Evolutionary conservation across 2,888 invertebrate genomes (phyloP).

Genomic region (Drosophila stalkeri): DNA sequence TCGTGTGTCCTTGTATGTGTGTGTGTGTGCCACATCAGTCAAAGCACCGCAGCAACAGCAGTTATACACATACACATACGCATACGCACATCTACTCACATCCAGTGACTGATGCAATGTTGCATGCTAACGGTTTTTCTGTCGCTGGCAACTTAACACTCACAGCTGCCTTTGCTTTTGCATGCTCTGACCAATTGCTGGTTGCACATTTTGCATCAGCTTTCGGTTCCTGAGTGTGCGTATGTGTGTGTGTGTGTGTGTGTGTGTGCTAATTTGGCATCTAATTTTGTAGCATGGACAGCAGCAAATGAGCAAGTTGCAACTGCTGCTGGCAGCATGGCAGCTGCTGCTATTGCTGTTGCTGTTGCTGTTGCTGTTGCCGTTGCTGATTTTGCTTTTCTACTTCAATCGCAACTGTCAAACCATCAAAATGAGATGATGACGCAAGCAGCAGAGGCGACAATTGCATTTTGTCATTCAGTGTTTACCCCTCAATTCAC

Average conservation of each 20-base stretch:
- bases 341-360: slow-evolving; percentile 7
- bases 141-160: slow-evolving; percentile 72
- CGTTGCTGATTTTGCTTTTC: slow-evolving; percentile 62
- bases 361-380: slow-evolving; percentile 19
- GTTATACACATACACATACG: slow-evolving; percentile 28
- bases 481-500: neutral
- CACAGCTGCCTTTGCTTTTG: slow-evolving; percentile 26
- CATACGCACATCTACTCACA: slow-evolving; percentile 2
- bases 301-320: slow-evolving; percentile 60
- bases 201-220: slow-evolving; percentile 46
- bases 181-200: slow-evolving; percentile 17
- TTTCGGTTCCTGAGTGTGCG: slow-evolving; percentile 35
- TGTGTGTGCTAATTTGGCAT: slow-evolving; percentile 72
- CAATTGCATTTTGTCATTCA: slow-evolving; percentile 60
- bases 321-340: slow-evolving; percentile 2
- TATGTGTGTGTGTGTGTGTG: neutral
- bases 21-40: slow-evolving; percentile 70
- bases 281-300: slow-evolving; percentile 72
- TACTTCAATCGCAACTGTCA: slow-evolving; percentile 57
- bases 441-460: slow-evolving; percentile 59
- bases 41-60: slow-evolving; percentile 71
- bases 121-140: slow-evolving; percentile 52
- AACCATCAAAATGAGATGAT: slow-evolving; percentile 72
- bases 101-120: slow-evolving; percentile 39
- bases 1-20: slow-evolving; percentile 1